Evolutionary conservation across 2,888 invertebrate genomes (phyloP).

Genomic region (Andrena flavipes): DNA sequence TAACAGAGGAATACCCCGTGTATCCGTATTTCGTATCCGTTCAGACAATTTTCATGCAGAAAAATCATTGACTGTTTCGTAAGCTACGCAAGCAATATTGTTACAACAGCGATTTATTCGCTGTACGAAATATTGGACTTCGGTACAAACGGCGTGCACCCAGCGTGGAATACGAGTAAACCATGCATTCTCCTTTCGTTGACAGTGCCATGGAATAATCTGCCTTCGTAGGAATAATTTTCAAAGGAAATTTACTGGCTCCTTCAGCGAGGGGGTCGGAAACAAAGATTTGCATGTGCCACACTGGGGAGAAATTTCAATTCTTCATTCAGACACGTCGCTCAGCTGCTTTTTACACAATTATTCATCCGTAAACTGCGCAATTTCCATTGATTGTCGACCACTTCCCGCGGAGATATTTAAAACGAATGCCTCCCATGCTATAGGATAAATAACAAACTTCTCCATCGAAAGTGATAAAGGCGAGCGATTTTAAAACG

Average conservation of each 20-base stretch:
- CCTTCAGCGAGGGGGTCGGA: neutral
- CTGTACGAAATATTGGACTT: conserved; percentile 19
- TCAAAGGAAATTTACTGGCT: neutral
- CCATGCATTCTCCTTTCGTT: neutral
- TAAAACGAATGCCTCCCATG: neutral
- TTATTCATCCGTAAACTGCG: neutral
- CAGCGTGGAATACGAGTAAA: neutral
- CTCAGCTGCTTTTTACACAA: neutral
- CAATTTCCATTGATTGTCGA: neutral
- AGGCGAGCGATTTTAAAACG: conserved; percentile 43
- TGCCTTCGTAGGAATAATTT: conserved; percentile 7
- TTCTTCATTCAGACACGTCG: neutral
- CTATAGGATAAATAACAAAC: conserved; percentile 2
- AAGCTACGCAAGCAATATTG: conserved; percentile 19
- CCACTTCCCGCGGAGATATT: neutral
- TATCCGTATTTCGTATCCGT: conserved; percentile 5
- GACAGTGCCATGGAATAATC: neutral
- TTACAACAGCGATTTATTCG: conserved; percentile 29
- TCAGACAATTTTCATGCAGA: conserved; percentile 31
- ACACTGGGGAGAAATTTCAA: neutral
- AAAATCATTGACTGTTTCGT: conserved; percentile 48
- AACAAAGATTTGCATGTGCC: neutral
- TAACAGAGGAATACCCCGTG: conserved; percentile 1
- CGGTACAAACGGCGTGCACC: neutral
- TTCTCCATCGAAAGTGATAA: conserved; percentile 40